These are phyloP conservation scores for Enteromius paludinosus DNA, from an alignment of 2,797 vertebrate species.

Conservation along the genomic window DNA sequence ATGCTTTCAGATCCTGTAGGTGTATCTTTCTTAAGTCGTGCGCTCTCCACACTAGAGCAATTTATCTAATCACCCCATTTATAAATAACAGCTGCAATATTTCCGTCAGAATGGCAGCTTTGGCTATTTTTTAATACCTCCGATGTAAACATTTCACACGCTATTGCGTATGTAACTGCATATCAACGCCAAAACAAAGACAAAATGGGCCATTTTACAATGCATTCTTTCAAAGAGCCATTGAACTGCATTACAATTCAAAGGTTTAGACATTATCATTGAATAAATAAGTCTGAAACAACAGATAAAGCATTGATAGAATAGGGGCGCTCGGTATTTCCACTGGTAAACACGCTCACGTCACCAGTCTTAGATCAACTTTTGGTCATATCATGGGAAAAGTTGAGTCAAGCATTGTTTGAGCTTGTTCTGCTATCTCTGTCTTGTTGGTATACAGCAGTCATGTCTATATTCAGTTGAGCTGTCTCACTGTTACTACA, in stretches of 20 bases:
- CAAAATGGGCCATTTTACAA: conserved; percentile 42
- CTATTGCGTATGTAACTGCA: conserved; percentile 1
- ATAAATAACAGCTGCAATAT: conserved; percentile 28
- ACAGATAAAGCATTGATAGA: conserved; percentile 66
- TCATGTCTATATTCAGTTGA: conserved; percentile 22
- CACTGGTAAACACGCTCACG: conserved; percentile 55
- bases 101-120: not conserved
- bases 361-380: conserved; percentile 46
- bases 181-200: not conserved
- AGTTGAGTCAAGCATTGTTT: conserved; percentile 45
- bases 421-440: conserved; percentile 32
- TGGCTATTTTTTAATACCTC: not conserved
- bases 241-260: conserved; percentile 68
- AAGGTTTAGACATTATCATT: conserved; percentile 71
- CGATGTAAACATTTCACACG: conserved; percentile 28
- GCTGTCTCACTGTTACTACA: conserved; percentile 3
- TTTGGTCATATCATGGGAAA: conserved; percentile 45
- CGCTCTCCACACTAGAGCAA: not conserved
- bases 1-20: conserved; percentile 10
- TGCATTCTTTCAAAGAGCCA: conserved; percentile 65
- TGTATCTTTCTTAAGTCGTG: conserved; percentile 22
- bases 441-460: conserved; percentile 43
- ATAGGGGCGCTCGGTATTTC: conserved; percentile 55
- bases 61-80: conserved; percentile 28
- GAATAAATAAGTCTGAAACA: conserved; percentile 76